These are phyloP conservation scores for Eutrigla gurnardus DNA, from an alignment of 2,797 vertebrate species.

Conservation along the genomic window DNA sequence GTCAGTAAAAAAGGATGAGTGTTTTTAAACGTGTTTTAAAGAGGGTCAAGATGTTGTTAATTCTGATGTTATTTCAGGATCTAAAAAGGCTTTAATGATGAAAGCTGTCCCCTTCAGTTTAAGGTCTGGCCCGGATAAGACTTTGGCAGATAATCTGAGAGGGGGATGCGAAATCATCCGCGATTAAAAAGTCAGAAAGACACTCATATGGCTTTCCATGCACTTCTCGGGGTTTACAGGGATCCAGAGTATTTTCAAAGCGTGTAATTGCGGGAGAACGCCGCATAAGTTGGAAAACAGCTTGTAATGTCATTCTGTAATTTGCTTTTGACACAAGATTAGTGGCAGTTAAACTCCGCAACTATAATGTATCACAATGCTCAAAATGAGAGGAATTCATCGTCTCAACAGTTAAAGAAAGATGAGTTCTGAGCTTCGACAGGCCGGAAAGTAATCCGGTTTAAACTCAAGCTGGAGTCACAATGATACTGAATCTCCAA, in stretches of 20 bases:
- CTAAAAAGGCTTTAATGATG: slow-evolving; percentile 30
- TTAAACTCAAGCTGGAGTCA: slow-evolving; percentile 7
- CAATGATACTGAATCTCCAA: background rate
- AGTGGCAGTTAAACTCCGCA: slow-evolving; percentile 14
- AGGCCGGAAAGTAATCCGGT: slow-evolving; percentile 6
- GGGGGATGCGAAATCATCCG: slow-evolving; percentile 34
- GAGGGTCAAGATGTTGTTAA: slow-evolving; percentile 34
- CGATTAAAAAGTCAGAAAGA: slow-evolving; percentile 50
- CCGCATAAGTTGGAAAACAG: slow-evolving; percentile 21
- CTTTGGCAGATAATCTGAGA: slow-evolving; percentile 50
- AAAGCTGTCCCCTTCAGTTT: slow-evolving; percentile 18
- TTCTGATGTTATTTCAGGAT: slow-evolving; percentile 42
- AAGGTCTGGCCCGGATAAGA: slow-evolving; percentile 22
- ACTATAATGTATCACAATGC: slow-evolving; percentile 13
- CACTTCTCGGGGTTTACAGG: slow-evolving; percentile 20
- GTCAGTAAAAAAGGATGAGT: slow-evolving; percentile 12
- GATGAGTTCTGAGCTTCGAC: background rate
- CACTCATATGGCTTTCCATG: slow-evolving; percentile 19
- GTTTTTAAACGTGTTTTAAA: background rate
- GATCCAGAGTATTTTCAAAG: slow-evolving; percentile 46
- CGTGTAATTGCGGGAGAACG: slow-evolving; percentile 35
- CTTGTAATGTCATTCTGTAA: slow-evolving; percentile 26
- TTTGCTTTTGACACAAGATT: slow-evolving; percentile 27
- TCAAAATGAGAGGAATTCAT: slow-evolving; percentile 10
- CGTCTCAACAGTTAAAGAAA: slow-evolving; percentile 8